Conservation (phyloP, 2,888 invertebrate species). For the Chironomus riparius region DNA sequence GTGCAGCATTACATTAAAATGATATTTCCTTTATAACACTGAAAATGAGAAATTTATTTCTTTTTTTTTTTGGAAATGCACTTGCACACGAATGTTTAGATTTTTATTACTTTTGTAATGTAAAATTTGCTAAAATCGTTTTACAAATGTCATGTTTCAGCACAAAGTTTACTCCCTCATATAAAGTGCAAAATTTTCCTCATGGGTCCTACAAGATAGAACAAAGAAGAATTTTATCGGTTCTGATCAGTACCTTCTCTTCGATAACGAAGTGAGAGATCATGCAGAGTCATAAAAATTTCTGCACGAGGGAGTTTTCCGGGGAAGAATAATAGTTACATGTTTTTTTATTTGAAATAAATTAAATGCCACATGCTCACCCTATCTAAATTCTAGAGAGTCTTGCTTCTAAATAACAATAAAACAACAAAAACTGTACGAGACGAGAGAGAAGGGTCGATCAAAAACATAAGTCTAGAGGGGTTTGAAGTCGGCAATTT, state of each 20-base stretch:
- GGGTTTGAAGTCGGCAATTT: conserved; percentile 24
- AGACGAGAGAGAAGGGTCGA: not conserved
- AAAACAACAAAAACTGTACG: conserved; percentile 13
- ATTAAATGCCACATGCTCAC: conserved; percentile 28
- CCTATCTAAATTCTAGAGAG: conserved; percentile 19
- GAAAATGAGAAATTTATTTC: not conserved
- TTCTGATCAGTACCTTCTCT: conserved; percentile 2
- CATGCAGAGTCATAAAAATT: conserved; percentile 25
- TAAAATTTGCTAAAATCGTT: not conserved
- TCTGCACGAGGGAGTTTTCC: conserved; percentile 14
- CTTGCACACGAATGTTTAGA: not conserved
- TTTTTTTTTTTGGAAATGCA: not conserved
- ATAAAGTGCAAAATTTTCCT: not conserved
- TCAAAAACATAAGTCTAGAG: conserved; percentile 10
- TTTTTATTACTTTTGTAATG: not conserved
- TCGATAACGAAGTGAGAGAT: conserved; percentile 15
- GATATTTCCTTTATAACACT: too few relatives aligned
- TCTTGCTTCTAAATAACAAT: conserved; percentile 11
- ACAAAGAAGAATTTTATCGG: conserved; percentile 21
- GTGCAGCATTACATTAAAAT: too few relatives aligned
- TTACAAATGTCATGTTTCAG: not conserved
- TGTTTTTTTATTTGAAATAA: conserved; percentile 27
- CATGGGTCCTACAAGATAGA: not conserved
- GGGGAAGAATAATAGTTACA: conserved; percentile 21
- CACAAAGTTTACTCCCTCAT: not conserved